A percentile compares a stretch with the other conserved stretches of the same genome.
Evolutionary conservation across 2,888 invertebrate species (phyloP).

Genomic region (Trimorus sp.): DNA sequence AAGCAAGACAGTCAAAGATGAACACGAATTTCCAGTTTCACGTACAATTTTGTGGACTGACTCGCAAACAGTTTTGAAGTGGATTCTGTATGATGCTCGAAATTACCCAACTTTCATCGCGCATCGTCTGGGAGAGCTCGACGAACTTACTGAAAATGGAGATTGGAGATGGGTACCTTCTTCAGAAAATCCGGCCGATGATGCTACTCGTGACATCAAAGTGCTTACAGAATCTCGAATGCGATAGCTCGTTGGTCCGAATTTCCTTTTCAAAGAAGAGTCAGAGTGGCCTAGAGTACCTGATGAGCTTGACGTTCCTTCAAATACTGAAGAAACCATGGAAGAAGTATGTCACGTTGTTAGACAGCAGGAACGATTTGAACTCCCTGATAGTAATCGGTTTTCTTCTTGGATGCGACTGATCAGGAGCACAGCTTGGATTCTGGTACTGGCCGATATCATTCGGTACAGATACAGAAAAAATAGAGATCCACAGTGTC

Average conservation of each 20-base stretch:
- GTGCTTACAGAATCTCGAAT: neutral
- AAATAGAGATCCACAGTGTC: too few species aligned
- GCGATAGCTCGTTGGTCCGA: neutral
- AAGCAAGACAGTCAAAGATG: too few species aligned
- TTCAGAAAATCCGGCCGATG: neutral
- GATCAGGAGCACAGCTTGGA: neutral
- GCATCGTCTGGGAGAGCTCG: constrained; percentile 65
- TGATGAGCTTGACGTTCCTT: neutral
- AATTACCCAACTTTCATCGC: neutral
- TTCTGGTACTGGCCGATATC: neutral
- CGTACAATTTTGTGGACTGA: too few species aligned
- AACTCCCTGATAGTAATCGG: neutral
- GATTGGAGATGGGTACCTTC: too few species aligned
- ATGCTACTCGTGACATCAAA: neutral
- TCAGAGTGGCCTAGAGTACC: neutral
- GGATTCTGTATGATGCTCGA: too few species aligned
- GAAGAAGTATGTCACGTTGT: neutral
- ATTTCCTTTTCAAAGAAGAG: neutral
- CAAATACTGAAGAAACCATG: too few species aligned
- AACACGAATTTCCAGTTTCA: too few species aligned
- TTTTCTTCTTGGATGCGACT: neutral
- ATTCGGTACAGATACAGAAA: neutral
- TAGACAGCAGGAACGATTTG: neutral
- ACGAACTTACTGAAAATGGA: neutral
- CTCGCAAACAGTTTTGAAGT: too few species aligned